A percentile compares a stretch with the other conserved stretches of the same genome.
These are phyloP conservation scores for Aphrophora alni DNA, from an alignment of 2,888 invertebrate species.

Conservation along the genomic window DNA sequence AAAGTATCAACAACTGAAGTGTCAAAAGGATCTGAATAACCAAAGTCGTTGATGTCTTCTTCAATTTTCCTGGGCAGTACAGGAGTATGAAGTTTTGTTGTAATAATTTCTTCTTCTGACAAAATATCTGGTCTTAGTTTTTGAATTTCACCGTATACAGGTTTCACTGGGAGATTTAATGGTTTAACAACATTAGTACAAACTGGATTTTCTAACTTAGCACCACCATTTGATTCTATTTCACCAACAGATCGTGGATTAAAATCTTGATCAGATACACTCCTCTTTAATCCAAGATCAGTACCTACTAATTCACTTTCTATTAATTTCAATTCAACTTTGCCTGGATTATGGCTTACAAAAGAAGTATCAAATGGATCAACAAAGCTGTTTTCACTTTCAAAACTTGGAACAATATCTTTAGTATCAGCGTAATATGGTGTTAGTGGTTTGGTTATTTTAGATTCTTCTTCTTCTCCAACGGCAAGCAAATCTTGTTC, in stretches of 20 bases:
- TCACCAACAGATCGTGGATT: conserved; percentile 58
- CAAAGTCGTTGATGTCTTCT: conserved; percentile 58
- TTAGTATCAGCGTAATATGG: conserved; percentile 72
- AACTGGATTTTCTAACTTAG: background rate
- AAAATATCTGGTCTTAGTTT: conserved; percentile 57
- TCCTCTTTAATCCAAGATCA: conserved; percentile 60
- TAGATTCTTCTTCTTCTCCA: conserved; percentile 63
- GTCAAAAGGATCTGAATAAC: conserved; percentile 77
- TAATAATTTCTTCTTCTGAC: conserved; percentile 47
- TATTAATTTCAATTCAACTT: conserved; percentile 77
- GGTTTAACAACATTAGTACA: background rate
- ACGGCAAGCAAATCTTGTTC: conserved; percentile 63
- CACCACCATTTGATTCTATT: background rate
- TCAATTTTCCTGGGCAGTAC: conserved; percentile 49
- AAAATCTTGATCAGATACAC: conserved; percentile 71
- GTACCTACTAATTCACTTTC: conserved; percentile 75
- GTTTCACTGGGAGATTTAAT: background rate
- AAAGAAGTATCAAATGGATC: conserved; percentile 75
- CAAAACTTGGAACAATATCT: conserved; percentile 39
- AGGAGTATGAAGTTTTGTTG: conserved; percentile 49
- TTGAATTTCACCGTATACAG: conserved; percentile 11
- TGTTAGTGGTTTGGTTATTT: conserved; percentile 75
- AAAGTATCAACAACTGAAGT: conserved; percentile 70
- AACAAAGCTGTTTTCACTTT: conserved; percentile 51
- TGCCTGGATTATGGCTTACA: conserved; percentile 67